Percentiles rank a stretch among this genome's conserved stretches.
phyloP scores from a whole-genome alignment of 2,888 invertebrate species.

The Hydroisotoma schaefferi region DNA sequence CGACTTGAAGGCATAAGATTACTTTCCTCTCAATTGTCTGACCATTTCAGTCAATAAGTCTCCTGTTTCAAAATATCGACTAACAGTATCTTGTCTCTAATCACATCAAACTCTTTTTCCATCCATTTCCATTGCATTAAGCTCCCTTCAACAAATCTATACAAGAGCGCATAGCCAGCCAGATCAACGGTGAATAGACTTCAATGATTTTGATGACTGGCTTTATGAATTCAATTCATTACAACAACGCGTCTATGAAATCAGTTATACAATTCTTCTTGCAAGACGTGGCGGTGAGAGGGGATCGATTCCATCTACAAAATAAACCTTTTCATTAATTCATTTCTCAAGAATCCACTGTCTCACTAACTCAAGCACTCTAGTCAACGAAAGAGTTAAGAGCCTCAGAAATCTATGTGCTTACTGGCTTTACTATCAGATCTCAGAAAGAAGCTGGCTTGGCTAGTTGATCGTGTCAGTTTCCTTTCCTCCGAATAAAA shows the following conservation, averaged over 20 bases:
- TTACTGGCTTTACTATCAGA: too few relatives aligned
- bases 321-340: too few relatives aligned
- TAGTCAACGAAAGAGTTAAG: too few relatives aligned
- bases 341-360: too few relatives aligned
- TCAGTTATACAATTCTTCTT: background rate
- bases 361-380: too few relatives aligned
- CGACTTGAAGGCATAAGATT: too few relatives aligned
- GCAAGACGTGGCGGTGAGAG: too few relatives aligned
- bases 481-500: background rate
- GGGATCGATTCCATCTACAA: slow-evolving; percentile 1
- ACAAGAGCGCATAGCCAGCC: too few relatives aligned
- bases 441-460: background rate
- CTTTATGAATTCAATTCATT: slow-evolving; percentile 7
- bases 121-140: background rate
- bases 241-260: background rate
- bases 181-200: background rate
- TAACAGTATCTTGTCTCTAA: background rate
- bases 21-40: background rate
- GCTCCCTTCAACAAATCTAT: background rate
- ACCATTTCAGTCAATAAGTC: slow-evolving; percentile 16
- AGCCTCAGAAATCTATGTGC: too few relatives aligned
- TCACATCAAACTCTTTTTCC: background rate
- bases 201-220: slow-evolving; percentile 1
- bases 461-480: background rate
- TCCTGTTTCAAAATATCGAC: slow-evolving; percentile 16